phyloP scores from a whole-genome alignment of 1,140 invertebrate genomes.

The Caerostris darwini region DNA sequence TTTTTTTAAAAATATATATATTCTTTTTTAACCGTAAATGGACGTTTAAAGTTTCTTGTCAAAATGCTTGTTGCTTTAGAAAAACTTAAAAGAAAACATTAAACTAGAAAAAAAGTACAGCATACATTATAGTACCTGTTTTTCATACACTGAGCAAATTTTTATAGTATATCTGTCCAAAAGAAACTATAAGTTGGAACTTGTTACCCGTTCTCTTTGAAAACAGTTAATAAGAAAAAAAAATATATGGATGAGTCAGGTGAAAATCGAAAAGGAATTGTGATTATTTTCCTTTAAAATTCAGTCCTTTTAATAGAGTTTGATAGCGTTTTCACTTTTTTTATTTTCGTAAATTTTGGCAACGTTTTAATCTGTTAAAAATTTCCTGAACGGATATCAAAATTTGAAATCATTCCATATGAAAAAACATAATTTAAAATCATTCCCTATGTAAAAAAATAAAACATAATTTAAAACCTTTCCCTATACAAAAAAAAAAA shows the following conservation, averaged over 20 bases:
- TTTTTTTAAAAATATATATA: neutral
- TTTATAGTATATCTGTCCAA: neutral
- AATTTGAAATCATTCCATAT: too few relatives aligned
- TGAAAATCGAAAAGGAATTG: neutral
- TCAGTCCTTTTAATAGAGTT: too few relatives aligned
- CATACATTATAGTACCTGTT: neutral
- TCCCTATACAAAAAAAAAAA: too few relatives aligned
- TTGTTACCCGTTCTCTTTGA: neutral
- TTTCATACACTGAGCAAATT: neutral
- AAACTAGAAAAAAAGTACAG: neutral
- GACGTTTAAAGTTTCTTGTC: slow-evolving; percentile 3
- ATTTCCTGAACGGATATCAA: too few relatives aligned
- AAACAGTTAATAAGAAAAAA: neutral
- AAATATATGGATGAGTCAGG: neutral
- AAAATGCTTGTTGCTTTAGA: neutral
- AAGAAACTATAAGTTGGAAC: neutral
- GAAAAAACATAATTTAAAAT: too few relatives aligned
- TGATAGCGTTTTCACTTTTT: too few relatives aligned
- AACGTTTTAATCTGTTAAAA: too few relatives aligned
- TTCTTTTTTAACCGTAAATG: neutral
- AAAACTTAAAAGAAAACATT: neutral
- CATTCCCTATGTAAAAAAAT: too few relatives aligned
- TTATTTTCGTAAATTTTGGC: too few relatives aligned
- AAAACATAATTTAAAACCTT: too few relatives aligned
- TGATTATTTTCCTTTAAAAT: neutral